phyloP scores from a whole-genome alignment of 2,113 vertebrate species.

The Spheniscus mendiculus region DNA sequence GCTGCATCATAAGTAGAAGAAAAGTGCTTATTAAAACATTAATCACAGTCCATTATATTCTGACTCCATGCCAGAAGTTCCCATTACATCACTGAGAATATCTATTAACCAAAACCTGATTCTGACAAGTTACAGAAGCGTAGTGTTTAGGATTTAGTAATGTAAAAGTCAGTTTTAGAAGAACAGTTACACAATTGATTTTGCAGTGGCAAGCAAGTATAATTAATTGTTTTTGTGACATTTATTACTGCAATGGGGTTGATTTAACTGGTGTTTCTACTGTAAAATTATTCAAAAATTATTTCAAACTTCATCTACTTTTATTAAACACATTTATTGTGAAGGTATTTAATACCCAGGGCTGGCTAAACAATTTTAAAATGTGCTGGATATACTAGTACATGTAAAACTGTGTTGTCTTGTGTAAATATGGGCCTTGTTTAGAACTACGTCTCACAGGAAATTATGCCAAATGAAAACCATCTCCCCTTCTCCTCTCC shows the following conservation, averaged over 20 bases:
- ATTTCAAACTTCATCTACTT: constrained; percentile 76
- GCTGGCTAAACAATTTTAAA: constrained; percentile 74
- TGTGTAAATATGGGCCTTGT: constrained; percentile 78
- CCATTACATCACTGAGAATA: constrained; percentile 85
- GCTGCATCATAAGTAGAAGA: constrained; percentile 77
- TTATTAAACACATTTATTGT: constrained; percentile 81
- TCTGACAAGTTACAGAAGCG: constrained; percentile 83
- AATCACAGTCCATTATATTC: constrained; percentile 83
- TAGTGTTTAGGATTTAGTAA: constrained; percentile 75
- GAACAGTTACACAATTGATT: constrained; percentile 80
- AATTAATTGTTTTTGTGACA: constrained; percentile 76
- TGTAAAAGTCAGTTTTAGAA: constrained; percentile 77
- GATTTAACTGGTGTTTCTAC: constrained; percentile 82
- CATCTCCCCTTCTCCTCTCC: constrained; percentile 74
- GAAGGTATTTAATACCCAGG: constrained; percentile 62
- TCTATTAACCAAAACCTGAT: constrained; percentile 83
- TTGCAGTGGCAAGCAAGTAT: constrained; percentile 76
- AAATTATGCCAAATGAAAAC: constrained; percentile 85
- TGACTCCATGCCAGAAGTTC: constrained; percentile 80
- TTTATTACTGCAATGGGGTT: constrained; percentile 76
- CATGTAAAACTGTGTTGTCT: constrained; percentile 75
- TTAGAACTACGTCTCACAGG: constrained; percentile 76
- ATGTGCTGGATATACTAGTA: constrained; percentile 59
- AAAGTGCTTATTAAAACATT: constrained; percentile 86
- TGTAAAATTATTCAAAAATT: constrained; percentile 82